Evolutionary conservation across 92 coral and sea anemone genomes (phyloP).

Genomic region (Parazoanthus darwini): DNA sequence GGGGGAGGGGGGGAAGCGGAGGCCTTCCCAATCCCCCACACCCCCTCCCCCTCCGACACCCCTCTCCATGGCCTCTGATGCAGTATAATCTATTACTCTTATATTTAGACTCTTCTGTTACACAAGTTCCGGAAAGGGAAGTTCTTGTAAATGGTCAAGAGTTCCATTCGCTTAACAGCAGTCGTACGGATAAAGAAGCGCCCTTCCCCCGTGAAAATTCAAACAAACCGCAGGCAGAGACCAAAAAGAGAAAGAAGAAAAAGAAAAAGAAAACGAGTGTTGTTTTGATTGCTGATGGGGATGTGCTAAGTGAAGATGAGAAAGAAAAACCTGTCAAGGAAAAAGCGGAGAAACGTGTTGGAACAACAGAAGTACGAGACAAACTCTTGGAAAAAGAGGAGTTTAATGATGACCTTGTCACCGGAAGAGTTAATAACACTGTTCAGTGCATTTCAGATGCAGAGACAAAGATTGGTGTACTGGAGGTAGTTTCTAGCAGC

Average conservation of each 20-base stretch:
- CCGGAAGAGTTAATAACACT: background rate
- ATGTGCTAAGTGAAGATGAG: background rate
- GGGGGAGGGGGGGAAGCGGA: background rate
- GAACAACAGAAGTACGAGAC: background rate
- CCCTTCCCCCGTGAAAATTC: conserved; percentile 17
- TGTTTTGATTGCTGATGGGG: conserved; percentile 72
- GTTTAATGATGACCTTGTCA: background rate
- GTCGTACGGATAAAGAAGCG: conserved; percentile 4
- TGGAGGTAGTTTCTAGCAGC: background rate
- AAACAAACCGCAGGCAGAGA: conserved; percentile 36
- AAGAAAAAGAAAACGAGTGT: conserved; percentile 73
- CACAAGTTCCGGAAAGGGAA: conserved; percentile 29
- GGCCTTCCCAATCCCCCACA: background rate
- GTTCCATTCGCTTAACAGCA: conserved; percentile 14
- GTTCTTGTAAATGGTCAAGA: conserved; percentile 44
- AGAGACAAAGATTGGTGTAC: background rate
- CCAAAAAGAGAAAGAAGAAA: conserved; percentile 62
- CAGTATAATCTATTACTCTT: background rate
- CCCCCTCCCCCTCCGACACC: no score
- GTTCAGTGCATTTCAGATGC: background rate
- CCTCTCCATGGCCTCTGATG: no score
- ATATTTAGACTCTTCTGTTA: conserved; percentile 12
- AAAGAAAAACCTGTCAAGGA: conserved; percentile 4
- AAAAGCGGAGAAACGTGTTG: background rate
- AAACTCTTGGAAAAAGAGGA: background rate